Conservation (phyloP, 2,797 vertebrate species). For the Steatocranus sp. region DNA sequence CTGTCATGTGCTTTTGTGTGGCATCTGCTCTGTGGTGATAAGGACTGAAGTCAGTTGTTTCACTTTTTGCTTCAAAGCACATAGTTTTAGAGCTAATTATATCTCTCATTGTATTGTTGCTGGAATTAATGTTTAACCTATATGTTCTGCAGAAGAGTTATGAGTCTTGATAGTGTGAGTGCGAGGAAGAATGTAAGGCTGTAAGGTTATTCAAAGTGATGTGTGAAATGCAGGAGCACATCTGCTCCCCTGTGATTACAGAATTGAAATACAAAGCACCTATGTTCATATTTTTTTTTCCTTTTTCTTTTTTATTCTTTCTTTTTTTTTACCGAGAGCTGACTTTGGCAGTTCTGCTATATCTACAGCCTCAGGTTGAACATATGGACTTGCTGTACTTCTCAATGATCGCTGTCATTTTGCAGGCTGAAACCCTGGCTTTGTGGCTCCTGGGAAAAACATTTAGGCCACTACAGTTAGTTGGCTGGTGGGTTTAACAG, state of each 20-base stretch:
- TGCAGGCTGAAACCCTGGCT: not conserved
- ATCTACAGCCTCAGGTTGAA: slow-evolving; percentile 29
- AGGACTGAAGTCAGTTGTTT: slow-evolving; percentile 34
- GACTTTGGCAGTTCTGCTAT: not conserved
- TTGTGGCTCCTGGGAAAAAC: not conserved
- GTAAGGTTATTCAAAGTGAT: slow-evolving; percentile 7
- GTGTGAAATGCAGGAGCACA: not conserved
- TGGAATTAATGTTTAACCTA: slow-evolving; percentile 22
- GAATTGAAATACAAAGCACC: slow-evolving; percentile 1
- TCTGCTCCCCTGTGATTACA: slow-evolving; percentile 30
- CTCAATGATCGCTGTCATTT: not conserved
- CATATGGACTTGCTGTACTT: not conserved
- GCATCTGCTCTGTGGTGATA: slow-evolving; percentile 66
- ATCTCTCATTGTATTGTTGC: slow-evolving; percentile 28
- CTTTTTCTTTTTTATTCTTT: not conserved
- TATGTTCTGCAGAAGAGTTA: not conserved
- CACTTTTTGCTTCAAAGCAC: slow-evolving; percentile 36
- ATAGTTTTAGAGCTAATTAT: slow-evolving; percentile 58
- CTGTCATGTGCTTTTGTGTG: slow-evolving; percentile 28
- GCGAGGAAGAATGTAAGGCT: not conserved
- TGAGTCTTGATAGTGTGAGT: not conserved
- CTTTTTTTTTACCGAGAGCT: not conserved
- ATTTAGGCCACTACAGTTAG: not conserved
- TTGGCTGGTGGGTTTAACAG: not conserved
- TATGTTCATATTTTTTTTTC: not conserved